Conservation (phyloP, 2,888 invertebrate species). For the Hyposoter dolosus region DNA sequence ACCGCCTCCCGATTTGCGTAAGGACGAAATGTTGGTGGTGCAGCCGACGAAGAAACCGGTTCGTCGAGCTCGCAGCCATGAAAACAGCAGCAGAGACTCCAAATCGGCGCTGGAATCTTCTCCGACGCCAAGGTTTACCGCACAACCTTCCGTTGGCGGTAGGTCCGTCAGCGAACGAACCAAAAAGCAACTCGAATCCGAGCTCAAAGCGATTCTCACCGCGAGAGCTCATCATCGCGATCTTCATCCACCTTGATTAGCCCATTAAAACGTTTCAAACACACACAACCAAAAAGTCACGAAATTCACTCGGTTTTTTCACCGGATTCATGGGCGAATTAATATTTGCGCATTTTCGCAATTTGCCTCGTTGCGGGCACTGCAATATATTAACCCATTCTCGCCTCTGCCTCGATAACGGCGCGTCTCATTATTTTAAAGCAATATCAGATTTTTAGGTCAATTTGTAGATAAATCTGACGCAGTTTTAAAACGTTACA, state of each 20-base stretch:
- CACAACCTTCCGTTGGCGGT: slow-evolving; percentile 82
- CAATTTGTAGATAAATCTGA: slow-evolving; percentile 82
- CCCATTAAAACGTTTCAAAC: slow-evolving; percentile 42
- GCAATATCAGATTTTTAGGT: slow-evolving; percentile 85
- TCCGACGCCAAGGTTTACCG: slow-evolving; percentile 78
- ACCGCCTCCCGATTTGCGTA: not conserved
- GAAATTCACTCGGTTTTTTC: slow-evolving; percentile 45
- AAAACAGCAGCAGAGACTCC: slow-evolving; percentile 80
- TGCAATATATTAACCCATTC: slow-evolving; percentile 15
- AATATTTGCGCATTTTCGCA: slow-evolving; percentile 7
- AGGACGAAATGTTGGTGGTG: slow-evolving; percentile 61
- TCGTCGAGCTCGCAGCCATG: slow-evolving; percentile 82
- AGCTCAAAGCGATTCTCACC: slow-evolving; percentile 83
- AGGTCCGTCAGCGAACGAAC: slow-evolving; percentile 82
- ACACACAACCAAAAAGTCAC: slow-evolving; percentile 71
- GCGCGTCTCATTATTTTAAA: slow-evolving; percentile 83
- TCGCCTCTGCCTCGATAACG: slow-evolving; percentile 83
- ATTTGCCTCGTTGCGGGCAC: slow-evolving; percentile 10
- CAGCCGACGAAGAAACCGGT: slow-evolving; percentile 80
- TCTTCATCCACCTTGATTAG: slow-evolving; percentile 83
- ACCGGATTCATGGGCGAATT: slow-evolving; percentile 3
- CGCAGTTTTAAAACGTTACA: slow-evolving; percentile 73
- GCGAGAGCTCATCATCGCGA: slow-evolving; percentile 83
- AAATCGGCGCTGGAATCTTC: slow-evolving; percentile 76
- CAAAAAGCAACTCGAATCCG: slow-evolving; percentile 83